A percentile compares a stretch with the other conserved stretches of the same genome.
Conservation (phyloP, 2,797 vertebrate species). For the Thripadectes ignobilis region DNA sequence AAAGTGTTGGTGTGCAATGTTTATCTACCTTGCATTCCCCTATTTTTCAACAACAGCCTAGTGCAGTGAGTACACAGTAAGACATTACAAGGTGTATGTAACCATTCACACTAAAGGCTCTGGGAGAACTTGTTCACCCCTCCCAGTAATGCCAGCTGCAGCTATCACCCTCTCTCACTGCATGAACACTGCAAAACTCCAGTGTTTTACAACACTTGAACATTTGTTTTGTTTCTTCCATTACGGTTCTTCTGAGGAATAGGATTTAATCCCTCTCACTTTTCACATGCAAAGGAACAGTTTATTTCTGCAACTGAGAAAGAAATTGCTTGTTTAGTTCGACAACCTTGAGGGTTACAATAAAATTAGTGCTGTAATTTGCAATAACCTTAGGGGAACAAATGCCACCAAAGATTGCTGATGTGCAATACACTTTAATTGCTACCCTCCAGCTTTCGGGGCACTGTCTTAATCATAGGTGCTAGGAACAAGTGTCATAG, state of each 20-base stretch:
- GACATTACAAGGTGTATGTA: neutral
- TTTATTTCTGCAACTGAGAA: neutral
- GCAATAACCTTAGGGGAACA: neutral
- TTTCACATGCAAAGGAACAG: neutral
- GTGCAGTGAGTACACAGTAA: neutral
- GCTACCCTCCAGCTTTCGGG: neutral
- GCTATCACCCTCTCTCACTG: neutral
- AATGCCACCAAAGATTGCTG: neutral
- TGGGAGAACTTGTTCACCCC: neutral
- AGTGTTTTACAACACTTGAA: neutral
- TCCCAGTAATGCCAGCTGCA: neutral
- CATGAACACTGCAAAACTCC: neutral
- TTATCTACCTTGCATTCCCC: neutral
- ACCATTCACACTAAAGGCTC: neutral
- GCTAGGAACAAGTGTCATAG: neutral
- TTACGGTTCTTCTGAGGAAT: neutral
- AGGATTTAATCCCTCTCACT: neutral
- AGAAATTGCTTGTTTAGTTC: neutral
- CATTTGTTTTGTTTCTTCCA: neutral
- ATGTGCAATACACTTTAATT: neutral
- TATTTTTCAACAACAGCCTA: neutral
- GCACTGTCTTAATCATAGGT: neutral
- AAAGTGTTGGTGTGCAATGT: neutral
- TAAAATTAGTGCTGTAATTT: conserved; percentile 27
- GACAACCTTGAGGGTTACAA: neutral